Percentiles rank a stretch among this genome's conserved stretches.
These are phyloP conservation scores for Diaperis boleti DNA, from an alignment of 2,888 invertebrate genomes.

Conservation along the genomic window DNA sequence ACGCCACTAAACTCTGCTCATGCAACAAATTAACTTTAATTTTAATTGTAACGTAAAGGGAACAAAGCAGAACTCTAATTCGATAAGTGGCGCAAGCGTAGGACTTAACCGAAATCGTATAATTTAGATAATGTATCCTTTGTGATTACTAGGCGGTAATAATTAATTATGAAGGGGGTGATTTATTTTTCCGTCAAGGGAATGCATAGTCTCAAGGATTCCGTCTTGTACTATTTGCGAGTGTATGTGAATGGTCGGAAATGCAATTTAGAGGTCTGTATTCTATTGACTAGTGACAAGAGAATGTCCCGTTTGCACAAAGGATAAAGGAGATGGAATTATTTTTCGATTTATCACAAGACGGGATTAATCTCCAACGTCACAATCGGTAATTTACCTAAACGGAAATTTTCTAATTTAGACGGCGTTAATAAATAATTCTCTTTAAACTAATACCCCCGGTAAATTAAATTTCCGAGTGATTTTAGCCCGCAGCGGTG, in stretches of 20 bases:
- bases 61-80: constrained; percentile 28
- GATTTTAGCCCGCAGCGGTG: too few species aligned
- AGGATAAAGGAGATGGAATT: constrained; percentile 29
- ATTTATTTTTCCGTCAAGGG: constrained; percentile 9
- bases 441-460: constrained; percentile 21
- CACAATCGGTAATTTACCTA: constrained; percentile 27
- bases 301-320: constrained; percentile 27
- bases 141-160: constrained; percentile 13
- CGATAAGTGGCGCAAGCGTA: constrained; percentile 33
- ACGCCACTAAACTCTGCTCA: constrained; percentile 19
- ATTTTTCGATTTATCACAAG: constrained; percentile 36
- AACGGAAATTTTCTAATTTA: constrained; percentile 34
- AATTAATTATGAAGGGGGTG: constrained; percentile 16
- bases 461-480: constrained; percentile 13
- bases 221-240: constrained; percentile 5
- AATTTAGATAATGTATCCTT: constrained; percentile 23
- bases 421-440: constrained; percentile 27
- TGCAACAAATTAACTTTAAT: constrained; percentile 29
- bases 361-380: constrained; percentile 22
- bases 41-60: constrained; percentile 29
- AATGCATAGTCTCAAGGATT: constrained; percentile 14
- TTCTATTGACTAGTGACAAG: constrained; percentile 31
- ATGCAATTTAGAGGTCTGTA: constrained; percentile 33
- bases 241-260: constrained; percentile 29
- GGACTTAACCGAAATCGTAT: constrained; percentile 19